phyloP scores from a whole-genome alignment of 2,113 vertebrate species.

The Leucopsar rothschildi region DNA sequence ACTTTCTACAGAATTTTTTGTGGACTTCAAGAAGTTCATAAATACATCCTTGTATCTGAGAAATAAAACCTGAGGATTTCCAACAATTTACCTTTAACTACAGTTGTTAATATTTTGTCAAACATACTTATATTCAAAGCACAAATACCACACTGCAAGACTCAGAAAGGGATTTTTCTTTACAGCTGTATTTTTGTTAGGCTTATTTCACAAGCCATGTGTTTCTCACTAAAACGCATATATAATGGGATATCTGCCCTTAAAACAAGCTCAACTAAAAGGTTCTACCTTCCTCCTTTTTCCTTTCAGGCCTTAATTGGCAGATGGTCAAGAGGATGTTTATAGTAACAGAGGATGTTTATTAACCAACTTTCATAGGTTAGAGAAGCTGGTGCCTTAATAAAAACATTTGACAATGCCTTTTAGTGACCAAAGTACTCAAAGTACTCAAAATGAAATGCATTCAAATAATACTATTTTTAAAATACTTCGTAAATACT shows the following conservation, averaged over 20 bases:
- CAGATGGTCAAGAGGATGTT: slow-evolving; percentile 46
- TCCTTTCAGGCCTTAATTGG: neutral
- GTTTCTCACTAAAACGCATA: neutral
- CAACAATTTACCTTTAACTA: neutral
- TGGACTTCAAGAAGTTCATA: neutral
- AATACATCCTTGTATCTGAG: neutral
- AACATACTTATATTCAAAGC: neutral
- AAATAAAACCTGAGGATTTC: neutral
- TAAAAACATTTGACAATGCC: neutral
- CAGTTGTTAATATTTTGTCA: neutral
- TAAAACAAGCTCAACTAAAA: neutral
- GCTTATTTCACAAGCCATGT: neutral
- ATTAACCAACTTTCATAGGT: neutral
- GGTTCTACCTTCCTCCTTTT: neutral
- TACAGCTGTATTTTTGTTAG: neutral
- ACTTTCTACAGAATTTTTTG: neutral
- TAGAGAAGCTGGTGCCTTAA: neutral
- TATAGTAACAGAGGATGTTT: slow-evolving; percentile 56
- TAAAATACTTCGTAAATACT: neutral
- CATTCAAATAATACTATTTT: neutral
- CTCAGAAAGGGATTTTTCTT: neutral
- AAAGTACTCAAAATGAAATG: neutral
- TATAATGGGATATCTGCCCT: neutral
- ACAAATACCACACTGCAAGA: neutral
- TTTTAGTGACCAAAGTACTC: neutral